These are phyloP conservation scores for Melanotus villosus DNA, from an alignment of 2,888 invertebrate genomes.

Conservation along the genomic window DNA sequence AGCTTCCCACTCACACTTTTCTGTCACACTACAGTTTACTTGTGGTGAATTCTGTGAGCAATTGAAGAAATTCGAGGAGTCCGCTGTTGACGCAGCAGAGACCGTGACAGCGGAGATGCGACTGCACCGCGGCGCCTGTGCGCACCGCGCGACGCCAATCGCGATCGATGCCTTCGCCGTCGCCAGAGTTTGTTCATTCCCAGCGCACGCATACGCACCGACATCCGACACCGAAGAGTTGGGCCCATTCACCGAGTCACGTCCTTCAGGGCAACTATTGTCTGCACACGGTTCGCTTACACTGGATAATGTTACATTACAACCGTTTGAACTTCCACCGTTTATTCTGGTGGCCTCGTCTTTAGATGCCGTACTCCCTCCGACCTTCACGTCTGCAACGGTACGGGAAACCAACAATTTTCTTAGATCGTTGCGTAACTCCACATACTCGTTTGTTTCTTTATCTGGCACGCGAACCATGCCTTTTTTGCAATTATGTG, in stretches of 20 bases:
- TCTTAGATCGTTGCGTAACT: constrained; percentile 14
- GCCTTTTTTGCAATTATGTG: neutral
- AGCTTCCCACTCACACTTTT: constrained; percentile 19
- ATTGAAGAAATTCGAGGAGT: constrained; percentile 44
- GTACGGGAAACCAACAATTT: constrained; percentile 19
- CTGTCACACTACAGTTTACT: constrained; percentile 35
- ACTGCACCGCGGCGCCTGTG: constrained; percentile 64
- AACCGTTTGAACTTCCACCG: constrained; percentile 16
- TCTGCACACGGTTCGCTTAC: constrained; percentile 31
- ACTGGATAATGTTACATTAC: constrained; percentile 28
- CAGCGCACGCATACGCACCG: constrained; percentile 47
- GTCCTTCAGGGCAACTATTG: constrained; percentile 42
- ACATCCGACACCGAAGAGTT: constrained; percentile 41
- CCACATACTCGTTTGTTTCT: neutral
- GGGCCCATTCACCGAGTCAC: constrained; percentile 48
- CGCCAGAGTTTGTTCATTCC: constrained; percentile 50
- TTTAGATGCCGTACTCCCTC: neutral
- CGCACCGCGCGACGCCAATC: constrained; percentile 61
- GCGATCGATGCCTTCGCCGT: constrained; percentile 62
- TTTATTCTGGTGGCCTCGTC: constrained; percentile 7
- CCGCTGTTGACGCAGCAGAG: constrained; percentile 54
- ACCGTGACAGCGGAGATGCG: constrained; percentile 62
- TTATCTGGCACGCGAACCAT: neutral
- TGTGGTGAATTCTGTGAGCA: constrained; percentile 25
- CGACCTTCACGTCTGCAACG: neutral